phyloP scores from a whole-genome alignment of 2,113 vertebrate genomes.

The Todiramphus saurophagus region DNA sequence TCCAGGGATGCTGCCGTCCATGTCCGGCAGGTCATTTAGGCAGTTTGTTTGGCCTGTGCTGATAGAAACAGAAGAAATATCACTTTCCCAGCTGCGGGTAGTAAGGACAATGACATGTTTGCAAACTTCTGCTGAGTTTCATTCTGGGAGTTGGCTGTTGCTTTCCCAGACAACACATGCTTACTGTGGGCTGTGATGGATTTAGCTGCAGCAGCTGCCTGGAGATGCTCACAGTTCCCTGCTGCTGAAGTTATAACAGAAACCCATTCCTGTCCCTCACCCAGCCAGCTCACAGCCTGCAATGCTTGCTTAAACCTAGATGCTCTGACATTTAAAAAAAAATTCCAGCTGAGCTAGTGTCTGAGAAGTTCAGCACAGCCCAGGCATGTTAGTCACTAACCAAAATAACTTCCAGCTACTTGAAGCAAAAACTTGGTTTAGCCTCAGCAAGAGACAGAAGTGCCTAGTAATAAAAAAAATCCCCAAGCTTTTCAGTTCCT shows the following conservation, averaged over 20 bases:
- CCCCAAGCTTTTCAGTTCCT: not conserved
- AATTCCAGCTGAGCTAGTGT: conserved; percentile 13
- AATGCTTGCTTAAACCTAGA: not conserved
- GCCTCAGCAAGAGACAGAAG: not conserved
- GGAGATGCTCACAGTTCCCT: conserved; percentile 40
- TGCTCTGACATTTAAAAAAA: conserved; percentile 1
- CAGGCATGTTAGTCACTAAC: not conserved
- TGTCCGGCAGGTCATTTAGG: conserved; percentile 84
- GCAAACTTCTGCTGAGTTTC: conserved; percentile 34
- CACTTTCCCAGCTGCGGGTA: conserved; percentile 55
- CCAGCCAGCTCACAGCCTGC: conserved; percentile 20
- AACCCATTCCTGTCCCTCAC: not conserved
- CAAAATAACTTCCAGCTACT: not conserved
- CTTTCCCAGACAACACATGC: conserved; percentile 57
- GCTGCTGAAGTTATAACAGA: conserved; percentile 15
- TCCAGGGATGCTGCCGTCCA: conserved; percentile 74
- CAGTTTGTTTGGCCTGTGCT: conserved; percentile 86
- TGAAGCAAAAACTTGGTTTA: not conserved
- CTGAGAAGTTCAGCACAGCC: not conserved
- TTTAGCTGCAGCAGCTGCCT: conserved; percentile 60
- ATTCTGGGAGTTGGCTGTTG: conserved; percentile 41
- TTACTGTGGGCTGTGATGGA: conserved; percentile 46
- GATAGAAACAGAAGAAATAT: conserved; percentile 43
- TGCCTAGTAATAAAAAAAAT: not conserved
- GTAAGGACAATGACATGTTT: conserved; percentile 46